Base-by-base conservation (phyloP, 2,888 invertebrate genomes). In the Adelognathus sp. region DNA sequence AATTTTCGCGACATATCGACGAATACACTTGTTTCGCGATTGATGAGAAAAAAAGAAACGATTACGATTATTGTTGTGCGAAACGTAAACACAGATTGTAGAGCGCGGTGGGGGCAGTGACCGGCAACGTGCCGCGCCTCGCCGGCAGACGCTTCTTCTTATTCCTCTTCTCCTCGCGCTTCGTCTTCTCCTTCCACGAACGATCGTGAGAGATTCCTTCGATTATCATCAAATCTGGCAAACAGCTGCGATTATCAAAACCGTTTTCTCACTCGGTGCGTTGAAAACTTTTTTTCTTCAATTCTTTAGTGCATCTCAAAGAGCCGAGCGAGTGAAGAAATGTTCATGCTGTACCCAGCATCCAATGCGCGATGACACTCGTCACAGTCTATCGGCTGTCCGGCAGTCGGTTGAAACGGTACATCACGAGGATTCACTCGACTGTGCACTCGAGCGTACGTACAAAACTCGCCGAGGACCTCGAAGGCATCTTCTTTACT, bases 391-490 rank as follows among this genome's bases (percentile, higher is more conserved):
- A 80, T 81, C 72, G 61, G 21, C 71, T 67, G 67, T 76, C 58
- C 69, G 18, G 52, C 73, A 44, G 44, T 18, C 58, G 39, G 21
- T 39, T 41, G 66, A 80, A n/a, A 81, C 82, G 80, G 82, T 82
- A 82, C 78, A 82, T 78, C 80, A 76, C 71, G 72, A n/a, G n/a
- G 64, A 77, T 70, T 76, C 56, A 72, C 72, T 76, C 79, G 76
- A 64, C 27, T 41, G 61, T 63, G 75, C 39, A 64, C 41, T 44
- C 56, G 60, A 61, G 36, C n/a, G 36, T 58, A 69, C 33, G 58
- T 60, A 50, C 50, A 7, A 29, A 14, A 18, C 24, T n/a, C 27
- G 18, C 24, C 21, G n/a, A 44, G 27, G n/a, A 46, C 27, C 56
- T 56, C 54, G 33, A 18, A 44, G 52, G 58, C 56, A 58, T 66